A percentile compares a stretch with the other conserved stretches of the same genome.
Conservation (phyloP, 2,113 vertebrate genomes). For the Psephotus haematonotus region DNA sequence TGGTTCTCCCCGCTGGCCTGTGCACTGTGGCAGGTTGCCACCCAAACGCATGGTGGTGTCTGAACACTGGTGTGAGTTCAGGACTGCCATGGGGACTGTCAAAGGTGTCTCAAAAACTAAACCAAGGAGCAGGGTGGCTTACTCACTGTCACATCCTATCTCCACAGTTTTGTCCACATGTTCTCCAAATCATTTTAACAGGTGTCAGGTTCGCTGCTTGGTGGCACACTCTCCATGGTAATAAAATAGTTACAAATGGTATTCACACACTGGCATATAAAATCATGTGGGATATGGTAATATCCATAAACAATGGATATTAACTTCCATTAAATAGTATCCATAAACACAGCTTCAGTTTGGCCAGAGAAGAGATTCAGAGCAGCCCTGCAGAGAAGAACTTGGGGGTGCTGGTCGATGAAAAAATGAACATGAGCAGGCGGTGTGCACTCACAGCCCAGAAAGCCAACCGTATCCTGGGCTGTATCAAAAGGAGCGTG, state of each 20-base stretch:
- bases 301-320: neutral
- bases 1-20: accelerated
- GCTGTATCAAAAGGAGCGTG: neutral
- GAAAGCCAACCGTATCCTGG: neutral
- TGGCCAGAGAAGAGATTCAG: neutral
- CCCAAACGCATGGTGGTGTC: neutral
- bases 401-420: neutral
- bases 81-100: accelerated
- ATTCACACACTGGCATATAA: neutral
- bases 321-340: neutral
- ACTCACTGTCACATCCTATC: neutral
- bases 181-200: neutral
- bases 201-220: neutral
- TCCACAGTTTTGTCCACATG: accelerated
- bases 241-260: neutral
- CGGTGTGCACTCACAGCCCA: neutral
- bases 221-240: accelerated
- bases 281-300: neutral
- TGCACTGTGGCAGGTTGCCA: accelerated
- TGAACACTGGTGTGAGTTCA: accelerated
- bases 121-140: accelerated
- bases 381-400: neutral
- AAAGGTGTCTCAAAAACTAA: neutral
- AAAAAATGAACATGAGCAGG: neutral
- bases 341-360: neutral